These are phyloP conservation scores for Cerceris rybyensis DNA, from an alignment of 2,888 invertebrate species.

Conservation along the genomic window DNA sequence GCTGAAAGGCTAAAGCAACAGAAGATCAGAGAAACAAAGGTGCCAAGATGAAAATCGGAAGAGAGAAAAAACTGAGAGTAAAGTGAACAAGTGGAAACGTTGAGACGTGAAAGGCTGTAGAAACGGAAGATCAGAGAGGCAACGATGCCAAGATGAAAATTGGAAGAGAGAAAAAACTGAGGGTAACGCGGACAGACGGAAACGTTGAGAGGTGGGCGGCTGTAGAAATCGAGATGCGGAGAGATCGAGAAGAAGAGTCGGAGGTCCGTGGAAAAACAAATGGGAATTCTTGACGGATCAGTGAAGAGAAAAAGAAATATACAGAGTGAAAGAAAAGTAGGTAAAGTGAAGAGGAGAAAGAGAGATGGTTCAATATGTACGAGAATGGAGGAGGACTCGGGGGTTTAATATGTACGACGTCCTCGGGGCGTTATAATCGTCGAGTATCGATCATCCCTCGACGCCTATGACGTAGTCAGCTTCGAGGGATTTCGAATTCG, in stretches of 20 bases:
- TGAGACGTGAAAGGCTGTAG: too few relatives aligned
- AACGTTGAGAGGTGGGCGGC: not conserved
- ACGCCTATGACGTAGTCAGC: slow-evolving; percentile 53
- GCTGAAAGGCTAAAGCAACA: too few relatives aligned
- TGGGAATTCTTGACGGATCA: slow-evolving; percentile 3
- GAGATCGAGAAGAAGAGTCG: not conserved
- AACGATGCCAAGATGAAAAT: not conserved
- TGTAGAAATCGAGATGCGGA: not conserved
- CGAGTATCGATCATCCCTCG: slow-evolving; percentile 58
- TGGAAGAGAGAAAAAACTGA: too few relatives aligned
- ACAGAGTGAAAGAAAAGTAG: too few relatives aligned
- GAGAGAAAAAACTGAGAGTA: too few relatives aligned
- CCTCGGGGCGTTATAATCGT: slow-evolving; percentile 66
- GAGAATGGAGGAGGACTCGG: slow-evolving; percentile 17
- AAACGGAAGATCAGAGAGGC: too few relatives aligned
- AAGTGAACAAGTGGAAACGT: too few relatives aligned
- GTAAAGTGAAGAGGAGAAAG: not conserved
- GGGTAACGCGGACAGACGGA: too few relatives aligned
- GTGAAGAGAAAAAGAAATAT: not conserved
- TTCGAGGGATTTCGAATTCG: slow-evolving; percentile 58
- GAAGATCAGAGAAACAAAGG: too few relatives aligned
- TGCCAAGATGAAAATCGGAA: not conserved
- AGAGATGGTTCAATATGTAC: slow-evolving; percentile 31
- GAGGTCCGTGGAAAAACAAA: not conserved
- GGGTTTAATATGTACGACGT: slow-evolving; percentile 65